Conservation (phyloP, 2,797 vertebrate species). For the Malacoraja senta region DNA sequence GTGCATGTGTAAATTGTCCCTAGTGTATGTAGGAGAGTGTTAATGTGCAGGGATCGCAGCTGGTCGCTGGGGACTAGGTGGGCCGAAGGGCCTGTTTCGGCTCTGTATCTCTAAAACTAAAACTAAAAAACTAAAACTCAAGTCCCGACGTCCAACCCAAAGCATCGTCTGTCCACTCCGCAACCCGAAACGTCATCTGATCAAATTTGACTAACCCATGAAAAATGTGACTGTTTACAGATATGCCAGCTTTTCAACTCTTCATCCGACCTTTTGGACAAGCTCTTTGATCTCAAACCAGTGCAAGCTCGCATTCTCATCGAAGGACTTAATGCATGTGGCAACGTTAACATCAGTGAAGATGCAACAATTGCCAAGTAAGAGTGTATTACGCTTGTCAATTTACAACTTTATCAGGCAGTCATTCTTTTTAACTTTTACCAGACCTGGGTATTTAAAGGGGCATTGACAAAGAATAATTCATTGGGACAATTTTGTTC, state of each 20-base stretch:
- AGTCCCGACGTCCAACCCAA: no score
- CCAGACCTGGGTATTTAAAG: not conserved
- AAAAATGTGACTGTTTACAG: not conserved
- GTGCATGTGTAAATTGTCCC: no score
- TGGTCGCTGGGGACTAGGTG: no score
- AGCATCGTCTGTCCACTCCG: not conserved
- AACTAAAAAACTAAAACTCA: no score
- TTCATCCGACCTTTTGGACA: constrained; percentile 11
- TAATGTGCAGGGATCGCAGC: no score
- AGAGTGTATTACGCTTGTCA: not conserved
- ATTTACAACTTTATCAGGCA: not conserved
- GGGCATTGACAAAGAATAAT: not conserved
- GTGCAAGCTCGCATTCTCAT: constrained; percentile 18
- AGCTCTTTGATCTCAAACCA: constrained; percentile 10
- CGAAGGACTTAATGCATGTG: not conserved
- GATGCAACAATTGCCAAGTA: not conserved
- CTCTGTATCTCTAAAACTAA: no score
- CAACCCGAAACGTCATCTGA: not conserved
- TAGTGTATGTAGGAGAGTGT: no score
- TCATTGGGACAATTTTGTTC: not conserved
- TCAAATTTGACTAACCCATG: not conserved
- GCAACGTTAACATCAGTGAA: not conserved
- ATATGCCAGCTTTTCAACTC: constrained; percentile 23
- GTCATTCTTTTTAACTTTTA: not conserved
- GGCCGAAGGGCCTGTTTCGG: no score